Evolutionary conservation across 2,797 vertebrate genomes (phyloP).

Genomic region (Salmo trutta): DNA sequence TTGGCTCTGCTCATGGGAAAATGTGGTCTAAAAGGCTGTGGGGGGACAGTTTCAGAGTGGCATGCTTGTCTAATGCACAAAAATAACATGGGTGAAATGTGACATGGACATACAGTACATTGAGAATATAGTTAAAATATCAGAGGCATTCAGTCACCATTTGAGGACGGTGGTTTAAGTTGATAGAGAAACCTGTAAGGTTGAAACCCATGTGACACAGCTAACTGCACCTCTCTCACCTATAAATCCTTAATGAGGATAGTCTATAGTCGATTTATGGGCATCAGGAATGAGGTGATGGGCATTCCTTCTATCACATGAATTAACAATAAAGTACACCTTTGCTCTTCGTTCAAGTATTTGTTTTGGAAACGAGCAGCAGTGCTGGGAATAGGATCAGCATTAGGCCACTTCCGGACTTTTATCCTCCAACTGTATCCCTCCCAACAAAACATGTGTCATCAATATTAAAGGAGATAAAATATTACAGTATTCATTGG

Average conservation of each 20-base stretch:
- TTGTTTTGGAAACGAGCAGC: neutral
- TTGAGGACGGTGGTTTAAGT: neutral
- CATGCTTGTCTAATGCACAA: neutral
- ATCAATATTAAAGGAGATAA: neutral
- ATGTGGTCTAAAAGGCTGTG: constrained; percentile 18
- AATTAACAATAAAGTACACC: constrained; percentile 5
- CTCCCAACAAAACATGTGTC: neutral
- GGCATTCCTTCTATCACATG: neutral
- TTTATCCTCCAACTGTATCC: neutral
- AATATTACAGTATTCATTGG: neutral
- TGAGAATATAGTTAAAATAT: neutral
- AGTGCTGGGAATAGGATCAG: neutral
- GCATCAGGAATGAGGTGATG: neutral
- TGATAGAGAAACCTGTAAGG: neutral
- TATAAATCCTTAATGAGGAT: neutral
- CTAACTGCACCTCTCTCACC: neutral
- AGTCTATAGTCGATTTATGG: neutral
- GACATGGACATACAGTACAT: neutral
- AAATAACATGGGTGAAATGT: neutral
- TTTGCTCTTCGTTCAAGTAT: constrained; percentile 20
- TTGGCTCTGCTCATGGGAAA: constrained; percentile 55
- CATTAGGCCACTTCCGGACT: neutral
- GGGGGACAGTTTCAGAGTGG: neutral
- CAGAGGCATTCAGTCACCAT: neutral
- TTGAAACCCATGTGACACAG: neutral